phyloP scores from a whole-genome alignment of 2,888 invertebrate species.

The Drosophila helvetica region DNA sequence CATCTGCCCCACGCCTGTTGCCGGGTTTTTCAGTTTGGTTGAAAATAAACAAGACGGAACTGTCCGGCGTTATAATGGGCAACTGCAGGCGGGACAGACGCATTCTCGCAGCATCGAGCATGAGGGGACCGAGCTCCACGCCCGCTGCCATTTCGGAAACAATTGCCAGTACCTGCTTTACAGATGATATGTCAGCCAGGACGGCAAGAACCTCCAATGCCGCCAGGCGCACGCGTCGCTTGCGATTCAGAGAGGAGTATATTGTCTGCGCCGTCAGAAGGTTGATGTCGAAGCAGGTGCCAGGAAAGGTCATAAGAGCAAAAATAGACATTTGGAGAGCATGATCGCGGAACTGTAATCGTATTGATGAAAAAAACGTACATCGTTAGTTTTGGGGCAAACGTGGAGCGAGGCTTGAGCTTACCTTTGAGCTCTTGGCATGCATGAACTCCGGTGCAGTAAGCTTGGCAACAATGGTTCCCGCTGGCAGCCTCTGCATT shows the following conservation, averaged over 20 bases:
- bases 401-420: conserved; percentile 5
- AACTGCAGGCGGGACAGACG: conserved; percentile 90
- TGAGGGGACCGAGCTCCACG: conserved; percentile 85
- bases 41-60: conserved; percentile 90
- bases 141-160: conserved; percentile 85
- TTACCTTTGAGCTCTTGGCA: conserved; percentile 84
- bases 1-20: conserved; percentile 86
- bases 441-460: conserved; percentile 84
- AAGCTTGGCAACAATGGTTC: conserved; percentile 83
- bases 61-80: conserved; percentile 89
- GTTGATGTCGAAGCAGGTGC: conserved; percentile 88
- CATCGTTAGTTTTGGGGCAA: neutral
- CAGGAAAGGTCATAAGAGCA: conserved; percentile 90
- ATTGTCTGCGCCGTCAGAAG: conserved; percentile 84
- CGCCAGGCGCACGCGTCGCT: conserved; percentile 90
- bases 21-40: conserved; percentile 65
- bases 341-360: conserved; percentile 88
- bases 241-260: conserved; percentile 85
- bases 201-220: conserved; percentile 92
- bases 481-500: conserved; percentile 84
- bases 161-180: conserved; percentile 87
- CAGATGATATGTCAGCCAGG: conserved; percentile 89
- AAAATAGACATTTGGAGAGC: conserved; percentile 91
- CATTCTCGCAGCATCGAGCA: conserved; percentile 89
- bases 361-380: neutral